Evolutionary conservation across 2,113 vertebrate species (phyloP).

Genomic region (Bubo blakistoni): DNA sequence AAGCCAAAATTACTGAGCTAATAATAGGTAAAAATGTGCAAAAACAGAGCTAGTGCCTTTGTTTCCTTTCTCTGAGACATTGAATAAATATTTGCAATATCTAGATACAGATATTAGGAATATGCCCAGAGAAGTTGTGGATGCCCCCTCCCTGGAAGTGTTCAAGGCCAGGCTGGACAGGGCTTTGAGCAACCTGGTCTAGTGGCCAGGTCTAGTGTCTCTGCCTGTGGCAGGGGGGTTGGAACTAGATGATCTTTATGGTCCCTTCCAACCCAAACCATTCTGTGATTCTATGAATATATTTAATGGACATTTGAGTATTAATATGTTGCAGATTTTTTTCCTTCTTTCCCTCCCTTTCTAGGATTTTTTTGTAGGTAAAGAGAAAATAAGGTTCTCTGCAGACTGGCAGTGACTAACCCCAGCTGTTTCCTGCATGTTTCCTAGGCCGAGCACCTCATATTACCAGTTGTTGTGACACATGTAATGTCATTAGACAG

Average conservation of each 20-base stretch:
- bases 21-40: neutral
- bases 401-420: neutral
- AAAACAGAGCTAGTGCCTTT: neutral
- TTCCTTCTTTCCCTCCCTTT: neutral
- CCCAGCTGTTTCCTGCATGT: neutral
- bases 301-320: neutral
- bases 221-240: too few species aligned
- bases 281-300: too few species aligned
- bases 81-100: neutral
- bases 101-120: too few species aligned
- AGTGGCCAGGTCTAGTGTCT: too few species aligned
- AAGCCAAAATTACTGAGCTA: neutral
- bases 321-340: neutral
- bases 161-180: too few species aligned
- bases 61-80: neutral
- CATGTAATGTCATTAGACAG: conserved; percentile 12
- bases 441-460: neutral
- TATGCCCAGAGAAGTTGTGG: too few species aligned
- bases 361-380: neutral
- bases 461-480: conserved; percentile 2
- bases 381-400: neutral
- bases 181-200: too few species aligned
- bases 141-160: too few species aligned
- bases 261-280: too few species aligned
- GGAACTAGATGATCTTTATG: too few species aligned